Conservation (phyloP, 2,888 invertebrate species). For the Calameuta idolon region DNA sequence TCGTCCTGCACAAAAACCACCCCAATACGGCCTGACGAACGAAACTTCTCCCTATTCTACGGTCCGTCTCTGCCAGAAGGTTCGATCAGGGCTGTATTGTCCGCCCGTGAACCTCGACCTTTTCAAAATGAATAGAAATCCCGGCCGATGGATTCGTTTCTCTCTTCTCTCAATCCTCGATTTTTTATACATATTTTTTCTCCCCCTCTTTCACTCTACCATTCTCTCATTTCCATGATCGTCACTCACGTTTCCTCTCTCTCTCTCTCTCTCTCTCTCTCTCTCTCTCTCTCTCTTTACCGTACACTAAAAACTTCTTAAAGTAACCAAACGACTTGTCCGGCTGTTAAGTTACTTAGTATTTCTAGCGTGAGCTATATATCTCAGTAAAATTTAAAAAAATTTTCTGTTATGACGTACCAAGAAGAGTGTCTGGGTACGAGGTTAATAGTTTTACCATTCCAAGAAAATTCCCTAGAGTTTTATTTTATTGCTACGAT, state of each 20-base stretch:
- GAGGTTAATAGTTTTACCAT: neutral
- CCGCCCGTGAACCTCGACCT: slow-evolving; percentile 7
- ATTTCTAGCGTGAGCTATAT: neutral
- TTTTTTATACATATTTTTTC: neutral
- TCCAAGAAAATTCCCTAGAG: neutral
- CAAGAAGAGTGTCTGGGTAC: neutral
- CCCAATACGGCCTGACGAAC: slow-evolving; percentile 40
- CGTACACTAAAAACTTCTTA: neutral
- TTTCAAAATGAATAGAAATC: slow-evolving; percentile 10
- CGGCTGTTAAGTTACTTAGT: neutral
- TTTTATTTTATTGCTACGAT: neutral
- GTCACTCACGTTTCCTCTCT: neutral
- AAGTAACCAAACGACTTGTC: neutral
- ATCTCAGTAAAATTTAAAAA: neutral
- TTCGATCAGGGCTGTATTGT: slow-evolving; percentile 19
- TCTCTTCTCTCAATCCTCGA: slow-evolving; percentile 9
- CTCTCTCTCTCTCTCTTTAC: neutral
- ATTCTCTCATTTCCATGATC: slow-evolving; percentile 12
- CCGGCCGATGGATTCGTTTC: slow-evolving; percentile 2
- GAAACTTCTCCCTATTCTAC: slow-evolving; percentile 28
- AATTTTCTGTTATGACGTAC: neutral
- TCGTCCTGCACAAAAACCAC: slow-evolving; percentile 44
- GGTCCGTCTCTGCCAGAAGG: neutral
- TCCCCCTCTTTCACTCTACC: neutral
- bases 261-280: too few relatives aligned